Conservation (phyloP, 2,888 invertebrate genomes). For the Zaprionus obscuricornis region DNA sequence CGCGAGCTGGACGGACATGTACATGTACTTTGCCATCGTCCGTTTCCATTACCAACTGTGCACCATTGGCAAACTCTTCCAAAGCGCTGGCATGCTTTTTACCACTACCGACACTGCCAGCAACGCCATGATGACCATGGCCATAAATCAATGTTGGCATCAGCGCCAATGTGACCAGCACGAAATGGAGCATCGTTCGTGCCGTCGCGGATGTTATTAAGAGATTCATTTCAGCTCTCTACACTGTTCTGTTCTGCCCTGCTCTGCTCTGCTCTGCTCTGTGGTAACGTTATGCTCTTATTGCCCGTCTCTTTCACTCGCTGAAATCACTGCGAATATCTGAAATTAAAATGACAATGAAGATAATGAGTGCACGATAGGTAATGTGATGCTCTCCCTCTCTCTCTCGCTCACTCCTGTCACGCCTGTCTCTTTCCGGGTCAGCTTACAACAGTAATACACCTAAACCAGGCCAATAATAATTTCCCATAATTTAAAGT, state of each 20-base stretch:
- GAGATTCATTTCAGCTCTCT: constrained; percentile 49
- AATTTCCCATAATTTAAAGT: no score
- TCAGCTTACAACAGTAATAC: no score
- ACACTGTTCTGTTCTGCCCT: neutral
- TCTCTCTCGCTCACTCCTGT: no score
- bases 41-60: constrained; percentile 57
- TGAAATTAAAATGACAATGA: constrained; percentile 29
- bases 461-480: no score
- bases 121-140: constrained; percentile 38
- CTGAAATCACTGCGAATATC: constrained; percentile 23
- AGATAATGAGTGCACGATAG: constrained; percentile 24
- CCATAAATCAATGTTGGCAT: constrained; percentile 45
- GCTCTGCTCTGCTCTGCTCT: no score
- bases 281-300: no score
- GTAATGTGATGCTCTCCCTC: neutral
- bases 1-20: constrained; percentile 76
- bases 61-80: constrained; percentile 39
- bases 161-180: constrained; percentile 47
- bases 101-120: no score
- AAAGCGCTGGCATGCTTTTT: constrained; percentile 29
- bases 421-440: no score
- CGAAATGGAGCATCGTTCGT: constrained; percentile 36
- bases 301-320: neutral
- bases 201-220: constrained; percentile 28
- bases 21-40: constrained; percentile 48